Evolutionary conservation across 2,113 vertebrate genomes (phyloP).

Genomic region (Stomatorhinus ivindoensis): DNA sequence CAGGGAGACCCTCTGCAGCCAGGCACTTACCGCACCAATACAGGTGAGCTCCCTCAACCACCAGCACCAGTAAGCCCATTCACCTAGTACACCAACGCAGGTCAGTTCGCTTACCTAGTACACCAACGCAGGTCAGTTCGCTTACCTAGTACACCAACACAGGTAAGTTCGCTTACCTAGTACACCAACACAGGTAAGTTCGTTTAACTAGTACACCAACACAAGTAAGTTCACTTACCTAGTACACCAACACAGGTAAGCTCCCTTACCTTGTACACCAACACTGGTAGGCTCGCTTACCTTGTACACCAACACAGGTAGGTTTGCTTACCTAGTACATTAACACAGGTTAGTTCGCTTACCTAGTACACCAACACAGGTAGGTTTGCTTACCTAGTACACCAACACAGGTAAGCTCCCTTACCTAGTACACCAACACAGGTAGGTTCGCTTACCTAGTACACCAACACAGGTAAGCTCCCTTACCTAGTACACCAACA

Average conservation of each 20-base stretch:
- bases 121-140: background rate
- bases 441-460: background rate
- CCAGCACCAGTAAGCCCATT: slow-evolving; percentile 61
- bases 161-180: background rate
- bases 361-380: background rate
- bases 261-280: background rate
- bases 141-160: background rate
- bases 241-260: background rate
- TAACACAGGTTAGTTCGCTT: background rate
- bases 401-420: slow-evolving; percentile 71
- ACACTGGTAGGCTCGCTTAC: too few relatives aligned
- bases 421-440: slow-evolving; percentile 12
- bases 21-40: slow-evolving; percentile 68
- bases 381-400: background rate
- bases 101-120: background rate
- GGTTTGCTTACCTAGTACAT: background rate
- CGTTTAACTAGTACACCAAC: background rate
- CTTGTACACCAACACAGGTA: background rate
- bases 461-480: background rate
- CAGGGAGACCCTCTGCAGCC: slow-evolving; percentile 74
- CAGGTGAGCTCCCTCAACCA: slow-evolving; percentile 69
- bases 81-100: background rate
- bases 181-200: background rate
- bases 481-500: background rate
- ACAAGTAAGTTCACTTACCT: background rate